These are phyloP conservation scores for Austrolebias charrua DNA, from an alignment of 2,797 vertebrate genomes.

Conservation along the genomic window DNA sequence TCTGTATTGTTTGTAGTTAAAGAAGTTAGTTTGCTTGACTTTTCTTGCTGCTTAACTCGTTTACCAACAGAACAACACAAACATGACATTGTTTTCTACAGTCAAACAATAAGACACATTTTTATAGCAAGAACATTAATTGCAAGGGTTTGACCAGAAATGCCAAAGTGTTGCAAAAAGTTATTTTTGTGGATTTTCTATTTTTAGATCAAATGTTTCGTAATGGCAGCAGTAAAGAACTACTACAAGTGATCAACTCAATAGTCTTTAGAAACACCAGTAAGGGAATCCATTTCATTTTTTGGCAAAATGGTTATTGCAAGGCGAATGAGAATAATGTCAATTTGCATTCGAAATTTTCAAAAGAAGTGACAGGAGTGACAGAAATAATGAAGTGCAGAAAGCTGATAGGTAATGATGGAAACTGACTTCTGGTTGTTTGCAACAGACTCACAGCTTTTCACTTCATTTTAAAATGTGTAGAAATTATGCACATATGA, in stretches of 20 bases:
- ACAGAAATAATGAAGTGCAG: neutral
- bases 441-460: neutral
- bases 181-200: neutral
- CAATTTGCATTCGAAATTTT: conserved; percentile 7
- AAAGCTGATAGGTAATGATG: neutral
- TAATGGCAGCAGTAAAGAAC: too few relatives aligned
- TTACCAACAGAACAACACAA: too few relatives aligned
- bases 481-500: neutral
- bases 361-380: neutral
- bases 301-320: neutral
- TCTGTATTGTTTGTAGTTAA: too few relatives aligned
- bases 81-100: too few relatives aligned
- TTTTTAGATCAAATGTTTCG: neutral
- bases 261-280: neutral
- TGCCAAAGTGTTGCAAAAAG: neutral
- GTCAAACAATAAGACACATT: too few relatives aligned
- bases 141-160: neutral
- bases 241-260: neutral
- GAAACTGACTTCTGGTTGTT: neutral
- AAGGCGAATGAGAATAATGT: neutral
- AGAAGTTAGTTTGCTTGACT: too few relatives aligned
- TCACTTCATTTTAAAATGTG: neutral
- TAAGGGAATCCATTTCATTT: neutral
- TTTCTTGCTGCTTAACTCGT: too few relatives aligned
- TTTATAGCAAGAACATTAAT: neutral